These are phyloP conservation scores for Cyphomyrmex costatus DNA, from an alignment of 1,140 invertebrate species.

Conservation along the genomic window DNA sequence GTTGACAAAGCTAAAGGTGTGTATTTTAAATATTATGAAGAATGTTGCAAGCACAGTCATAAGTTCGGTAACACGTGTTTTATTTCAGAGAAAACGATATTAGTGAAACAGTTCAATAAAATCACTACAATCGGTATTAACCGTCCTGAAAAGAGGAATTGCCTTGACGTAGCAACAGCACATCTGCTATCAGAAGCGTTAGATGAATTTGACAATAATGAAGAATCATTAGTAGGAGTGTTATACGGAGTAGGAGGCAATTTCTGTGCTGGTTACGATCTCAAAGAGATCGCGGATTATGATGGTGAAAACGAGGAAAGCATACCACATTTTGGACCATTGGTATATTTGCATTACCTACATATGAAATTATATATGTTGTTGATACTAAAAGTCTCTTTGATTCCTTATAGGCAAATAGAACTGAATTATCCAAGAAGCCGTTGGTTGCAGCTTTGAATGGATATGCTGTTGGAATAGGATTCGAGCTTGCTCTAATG, in stretches of 20 bases:
- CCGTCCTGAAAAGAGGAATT: conserved; percentile 93
- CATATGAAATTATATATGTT: conserved; percentile 10
- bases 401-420: conserved; percentile 87
- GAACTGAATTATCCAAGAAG: conserved; percentile 91
- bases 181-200: conserved; percentile 91
- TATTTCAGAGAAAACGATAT: conserved; percentile 82
- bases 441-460: conserved; percentile 94
- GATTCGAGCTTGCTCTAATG: conserved; percentile 95
- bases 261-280: conserved; percentile 96
- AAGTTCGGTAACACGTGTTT: background rate
- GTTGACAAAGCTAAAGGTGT: conserved; percentile 72
- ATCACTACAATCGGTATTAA: conserved; percentile 95
- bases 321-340: conserved; percentile 84
- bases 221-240: conserved; percentile 90
- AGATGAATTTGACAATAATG: conserved; percentile 92
- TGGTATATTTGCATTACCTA: conserved; percentile 78
- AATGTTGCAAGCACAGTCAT: conserved; percentile 1
- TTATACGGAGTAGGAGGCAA: conserved; percentile 95
- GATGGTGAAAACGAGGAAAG: conserved; percentile 81
- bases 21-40: background rate
- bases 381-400: conserved; percentile 16
- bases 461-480: conserved; percentile 96
- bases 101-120: conserved; percentile 88
- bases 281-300: conserved; percentile 89
- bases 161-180: conserved; percentile 91